phyloP scores from a whole-genome alignment of 2,888 invertebrate genomes.

The Drosophila cognata region DNA sequence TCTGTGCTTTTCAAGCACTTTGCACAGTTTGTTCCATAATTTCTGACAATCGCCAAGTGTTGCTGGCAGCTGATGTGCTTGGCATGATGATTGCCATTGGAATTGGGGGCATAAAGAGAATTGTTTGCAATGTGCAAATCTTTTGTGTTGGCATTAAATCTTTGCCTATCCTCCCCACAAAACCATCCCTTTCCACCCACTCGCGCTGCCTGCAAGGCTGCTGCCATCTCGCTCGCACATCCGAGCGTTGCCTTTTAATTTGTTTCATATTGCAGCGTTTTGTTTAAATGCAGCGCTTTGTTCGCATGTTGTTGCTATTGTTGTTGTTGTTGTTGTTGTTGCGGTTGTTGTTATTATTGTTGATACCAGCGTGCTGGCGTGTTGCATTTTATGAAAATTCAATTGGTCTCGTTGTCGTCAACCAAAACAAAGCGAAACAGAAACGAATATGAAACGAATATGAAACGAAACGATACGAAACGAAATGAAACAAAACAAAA shows the following conservation, averaged over 20 bases:
- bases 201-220: background rate
- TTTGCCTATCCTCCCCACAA: constrained; percentile 21
- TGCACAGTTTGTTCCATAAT: background rate
- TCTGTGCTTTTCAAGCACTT: constrained; percentile 11
- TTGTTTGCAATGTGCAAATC: constrained; percentile 69
- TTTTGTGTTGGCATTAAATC: constrained; percentile 67
- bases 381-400: constrained; percentile 76
- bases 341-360: constrained; percentile 52
- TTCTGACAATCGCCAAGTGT: constrained; percentile 24
- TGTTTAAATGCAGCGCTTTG: constrained; percentile 74
- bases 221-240: constrained; percentile 29
- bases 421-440: constrained; percentile 55
- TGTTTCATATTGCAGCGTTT: constrained; percentile 78
- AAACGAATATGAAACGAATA: constrained; percentile 7
- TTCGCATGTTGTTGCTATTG: constrained; percentile 32
- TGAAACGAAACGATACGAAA: background rate
- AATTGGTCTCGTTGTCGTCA: constrained; percentile 69
- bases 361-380: constrained; percentile 45
- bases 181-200: too few relatives aligned
- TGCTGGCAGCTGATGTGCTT: constrained; percentile 60
- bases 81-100: constrained; percentile 42
- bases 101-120: constrained; percentile 61
- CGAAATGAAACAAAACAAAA: constrained; percentile 16
- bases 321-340: constrained; percentile 40
- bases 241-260: constrained; percentile 70